Evolutionary conservation across 2,797 vertebrate species (phyloP), one percentile per base, ranked within the genome.

Genomic region (Myotis daubentonii): DNA sequence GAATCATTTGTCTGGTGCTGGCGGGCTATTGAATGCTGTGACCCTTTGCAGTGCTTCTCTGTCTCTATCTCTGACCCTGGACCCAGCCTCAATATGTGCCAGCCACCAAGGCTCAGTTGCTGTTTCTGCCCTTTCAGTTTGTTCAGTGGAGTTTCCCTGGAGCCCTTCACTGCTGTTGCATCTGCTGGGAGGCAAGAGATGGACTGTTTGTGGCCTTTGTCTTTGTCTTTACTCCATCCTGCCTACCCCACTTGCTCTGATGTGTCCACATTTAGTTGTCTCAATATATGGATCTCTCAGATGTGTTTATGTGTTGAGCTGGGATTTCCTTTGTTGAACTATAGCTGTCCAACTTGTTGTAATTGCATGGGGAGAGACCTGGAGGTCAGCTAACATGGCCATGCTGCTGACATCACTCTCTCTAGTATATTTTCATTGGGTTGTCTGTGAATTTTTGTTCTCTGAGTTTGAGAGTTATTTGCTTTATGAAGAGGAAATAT

Each of bases 401-500:
- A 22, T 60, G 57, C 28, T 47, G 38, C 10, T 41, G 28, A 44
- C 0, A 4, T 62, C 38, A 44, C 79, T 65, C 25, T 89, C 68
- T 57, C 8, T 55, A 23, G 10, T 36, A 6, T 75, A 12, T 81
- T 83, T 87, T 82, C n/a, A 70, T 66, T 33, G 62, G 16, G 20
- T 78, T 53, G 10, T 30, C n/a, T 82, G 66, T 76, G 84, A 82
- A 75, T 70, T 81, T 82, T 79, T 78, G 20, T 28, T 89, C 11
- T 66, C 71, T 82, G 23, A 30, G 47, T 33, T 92, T 94, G 25
- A 62, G 28, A 49, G 20, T 57, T 71, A 28, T 75, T 74, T 92
- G 80, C 86, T 51, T 89, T 28, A 68, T 23, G 19, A 87, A 87
- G 75, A 88, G 23, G 88, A 89, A 91, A 36, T 82, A 76, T 62